A percentile compares a stretch with the other conserved stretches of the same genome.
phyloP scores from a whole-genome alignment of 2,797 vertebrate genomes.

The Chanos chanos region DNA sequence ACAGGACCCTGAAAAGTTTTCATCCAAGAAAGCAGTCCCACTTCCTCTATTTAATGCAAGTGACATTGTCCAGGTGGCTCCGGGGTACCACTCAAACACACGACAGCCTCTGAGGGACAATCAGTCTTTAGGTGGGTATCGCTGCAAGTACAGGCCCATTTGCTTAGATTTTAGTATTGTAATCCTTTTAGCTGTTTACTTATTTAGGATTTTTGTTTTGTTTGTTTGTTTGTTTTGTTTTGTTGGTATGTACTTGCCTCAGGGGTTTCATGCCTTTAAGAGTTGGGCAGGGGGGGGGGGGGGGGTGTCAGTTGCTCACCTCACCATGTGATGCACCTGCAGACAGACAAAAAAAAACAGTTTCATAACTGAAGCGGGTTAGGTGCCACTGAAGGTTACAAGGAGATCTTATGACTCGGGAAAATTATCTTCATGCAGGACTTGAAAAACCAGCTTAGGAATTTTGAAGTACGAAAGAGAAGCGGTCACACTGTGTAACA shows the following conservation, averaged over 20 bases:
- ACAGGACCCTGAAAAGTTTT: constrained; percentile 54
- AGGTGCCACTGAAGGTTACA: background rate
- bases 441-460: constrained; percentile 57
- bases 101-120: constrained; percentile 50
- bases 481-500: constrained; percentile 40
- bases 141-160: too few species aligned
- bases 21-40: constrained; percentile 54
- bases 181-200: too few species aligned
- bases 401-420: constrained; percentile 10
- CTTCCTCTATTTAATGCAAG: constrained; percentile 64
- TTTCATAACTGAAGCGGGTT: background rate
- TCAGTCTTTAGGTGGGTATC: too few species aligned
- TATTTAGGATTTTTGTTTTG: too few species aligned
- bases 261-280: too few species aligned
- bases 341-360: background rate
- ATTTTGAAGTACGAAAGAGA: constrained; percentile 42
- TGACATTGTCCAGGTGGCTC: constrained; percentile 69
- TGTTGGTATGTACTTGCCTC: too few species aligned
- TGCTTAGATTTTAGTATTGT: too few species aligned
- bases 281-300: too few species aligned
- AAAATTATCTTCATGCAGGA: constrained; percentile 13
- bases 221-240: too few species aligned
- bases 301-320: constrained; percentile 38
- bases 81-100: constrained; percentile 41
- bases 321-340: background rate